Evolutionary conservation across 2,113 vertebrate species (phyloP), one percentile per base, ranked within the genome.

Genomic region (Xiphorhynchus elegans): DNA sequence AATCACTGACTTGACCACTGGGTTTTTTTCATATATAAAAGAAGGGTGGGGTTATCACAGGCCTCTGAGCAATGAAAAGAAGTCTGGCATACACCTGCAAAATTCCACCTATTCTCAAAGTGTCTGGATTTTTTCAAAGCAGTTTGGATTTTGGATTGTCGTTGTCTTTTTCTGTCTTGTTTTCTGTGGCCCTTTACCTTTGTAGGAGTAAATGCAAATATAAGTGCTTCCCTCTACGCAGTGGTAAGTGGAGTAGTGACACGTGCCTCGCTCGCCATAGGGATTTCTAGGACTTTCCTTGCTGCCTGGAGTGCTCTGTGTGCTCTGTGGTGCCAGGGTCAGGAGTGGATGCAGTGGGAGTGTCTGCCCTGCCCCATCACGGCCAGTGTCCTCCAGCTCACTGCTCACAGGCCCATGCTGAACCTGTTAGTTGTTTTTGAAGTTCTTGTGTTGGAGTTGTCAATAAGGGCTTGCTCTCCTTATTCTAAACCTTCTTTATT

Each of bases 241-340:
- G 37, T 79, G 13, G 17, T 73, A 25, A 46, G 23, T 60, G 59
- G 24, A 37, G 49, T 23, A 37, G 28, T 56, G 31, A 42, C 3
- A 3, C 14, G 6, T 46, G 6, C 20, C 23, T 10, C 1, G 0
- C 21, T 70, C 62, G 56, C 50, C 67, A 89, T 49, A 63, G 17
- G 1, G 21, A 28, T 60, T 75, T 47, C 40, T 68, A 16, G n/a
- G 3, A 28, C 60, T 68, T 77, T 73, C 46, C 33, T 28, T 24
- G 2, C 8, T 46, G 15, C 8, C 6, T 70, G 62, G 62, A 29
- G 1, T 0, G 0, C 8, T 9, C 4, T 31, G 20, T 49, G 31
- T 66, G 35, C 42, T 46, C 23, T 28, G 28, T 29, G 44, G 24
- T 46, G 52, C 35, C n/a, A 12, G 11, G 16, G 13, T 10, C 24